Evolutionary conservation across 2,113 vertebrate species (phyloP), one percentile per base, ranked within the genome.

Genomic region (Pseudolaguvia tuberculata): DNA sequence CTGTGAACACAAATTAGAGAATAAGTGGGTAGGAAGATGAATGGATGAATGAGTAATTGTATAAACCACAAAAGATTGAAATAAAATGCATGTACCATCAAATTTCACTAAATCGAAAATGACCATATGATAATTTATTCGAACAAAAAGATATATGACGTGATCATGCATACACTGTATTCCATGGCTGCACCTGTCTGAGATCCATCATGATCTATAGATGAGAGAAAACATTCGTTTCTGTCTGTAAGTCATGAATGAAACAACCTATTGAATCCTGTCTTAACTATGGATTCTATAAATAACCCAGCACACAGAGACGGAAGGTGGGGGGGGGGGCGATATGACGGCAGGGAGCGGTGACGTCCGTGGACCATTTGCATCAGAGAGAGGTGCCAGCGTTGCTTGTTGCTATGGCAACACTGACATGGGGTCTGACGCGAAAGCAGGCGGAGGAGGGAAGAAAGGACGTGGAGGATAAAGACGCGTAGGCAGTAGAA

Each of bases 341-440:
- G 23, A 48, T 39, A 68, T 72, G 86, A 82, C 81, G 73, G 66
- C 61, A 79, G 81, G 77, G 84, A 79, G 68, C 7, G 51, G 81
- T 80, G 86, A 88, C 88, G 87, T 87, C 77, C 83, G 82, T 79
- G 82, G 78, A 81, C 85, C 21, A 85, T 78, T 87, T 86, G 86
- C 88, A 89, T 88, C 89, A 90, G 86, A 51, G 77, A 82, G 84
- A 63, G 78, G 81, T 81, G 79, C 81, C 88, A 85, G 88, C 88
- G 88, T 89, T 87, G 77, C 86, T 80, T 78, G 88, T 90, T 87
- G 79, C 90, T 85, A 87, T 90, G 86, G 90, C 80, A 91, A 91
- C 88, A 66, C 76, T 88, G 87, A 89, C 85, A 90, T 81, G 82
- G 79, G 78, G 2, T 84, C 81, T 90, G 88, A 90, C 87, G 87